Conservation (phyloP, 2,888 invertebrate genomes). For the Nephrocerus scutellatus region DNA sequence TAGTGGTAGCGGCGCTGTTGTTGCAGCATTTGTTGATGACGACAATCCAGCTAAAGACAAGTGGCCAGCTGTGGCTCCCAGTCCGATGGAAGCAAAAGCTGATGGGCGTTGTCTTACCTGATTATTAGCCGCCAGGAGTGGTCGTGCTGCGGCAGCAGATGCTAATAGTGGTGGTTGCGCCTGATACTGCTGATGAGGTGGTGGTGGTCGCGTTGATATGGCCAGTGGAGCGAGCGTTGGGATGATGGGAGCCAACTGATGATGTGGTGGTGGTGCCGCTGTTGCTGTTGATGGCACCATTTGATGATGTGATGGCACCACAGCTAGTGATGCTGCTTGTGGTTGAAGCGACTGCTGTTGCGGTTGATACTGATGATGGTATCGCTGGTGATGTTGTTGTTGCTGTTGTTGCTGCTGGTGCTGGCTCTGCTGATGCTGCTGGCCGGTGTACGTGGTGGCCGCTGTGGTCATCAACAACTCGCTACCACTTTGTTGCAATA, state of each 20-base stretch:
- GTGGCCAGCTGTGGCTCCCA: conserved; percentile 4
- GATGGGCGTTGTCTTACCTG: conserved; percentile 17
- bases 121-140: no score
- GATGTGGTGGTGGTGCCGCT: no score
- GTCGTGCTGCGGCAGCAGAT: no score
- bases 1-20: conserved; percentile 16
- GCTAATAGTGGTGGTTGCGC: no score
- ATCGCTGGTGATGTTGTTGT: conserved; percentile 24
- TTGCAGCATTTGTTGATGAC: conserved; percentile 2
- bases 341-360: conserved; percentile 11
- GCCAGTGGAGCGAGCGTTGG: no score
- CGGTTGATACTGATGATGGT: conserved; percentile 15
- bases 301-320: no score
- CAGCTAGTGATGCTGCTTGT: no score
- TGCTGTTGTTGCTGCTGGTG: conserved; percentile 30
- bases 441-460: conserved; percentile 16
- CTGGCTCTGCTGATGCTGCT: conserved; percentile 37
- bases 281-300: no score
- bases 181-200: no score
- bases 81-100: conserved; percentile 11
- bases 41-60: conserved; percentile 9
- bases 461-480: conserved; percentile 36
- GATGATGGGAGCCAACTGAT: no score
- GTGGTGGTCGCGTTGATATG: no score
- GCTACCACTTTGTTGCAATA: conserved; percentile 42